Evolutionary conservation across 2,113 vertebrate genomes (phyloP).

Genomic region (Xyliphius kryptos): DNA sequence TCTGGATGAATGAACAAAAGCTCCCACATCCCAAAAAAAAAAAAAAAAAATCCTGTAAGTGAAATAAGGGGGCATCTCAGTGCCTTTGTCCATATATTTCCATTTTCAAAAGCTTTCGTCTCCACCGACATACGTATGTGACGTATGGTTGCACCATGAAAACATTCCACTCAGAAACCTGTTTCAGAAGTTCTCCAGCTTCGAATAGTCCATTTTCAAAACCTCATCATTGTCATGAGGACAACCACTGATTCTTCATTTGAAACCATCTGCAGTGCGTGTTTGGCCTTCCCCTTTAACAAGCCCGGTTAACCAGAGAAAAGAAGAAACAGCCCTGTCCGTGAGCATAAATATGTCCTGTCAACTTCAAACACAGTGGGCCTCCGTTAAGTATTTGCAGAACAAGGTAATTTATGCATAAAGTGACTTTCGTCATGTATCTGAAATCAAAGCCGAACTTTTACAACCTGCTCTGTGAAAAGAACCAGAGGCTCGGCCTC

Average conservation of each 20-base stretch:
- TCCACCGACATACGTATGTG: no score
- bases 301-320: slow-evolving; percentile 28
- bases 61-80: no score
- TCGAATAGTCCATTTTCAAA: not conserved
- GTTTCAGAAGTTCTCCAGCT: not conserved
- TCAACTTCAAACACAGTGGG: slow-evolving; percentile 78
- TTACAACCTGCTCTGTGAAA: slow-evolving; percentile 83
- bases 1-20: no score
- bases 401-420: slow-evolving; percentile 86
- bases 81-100: no score
- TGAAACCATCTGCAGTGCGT: not conserved
- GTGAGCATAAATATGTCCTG: slow-evolving; percentile 73
- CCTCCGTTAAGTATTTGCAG: slow-evolving; percentile 78
- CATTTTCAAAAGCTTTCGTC: no score
- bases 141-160: no score
- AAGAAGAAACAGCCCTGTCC: slow-evolving; percentile 67
- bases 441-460: slow-evolving; percentile 91
- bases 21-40: no score
- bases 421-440: slow-evolving; percentile 87
- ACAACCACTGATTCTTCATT: not conserved
- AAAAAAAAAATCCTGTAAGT: no score
- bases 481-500: slow-evolving; percentile 68
- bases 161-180: not conserved
- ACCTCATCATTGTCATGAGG: not conserved
- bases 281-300: slow-evolving; percentile 5